Base-by-base conservation (phyloP, 2,113 vertebrate genomes). In the Carollia perspicillata region DNA sequence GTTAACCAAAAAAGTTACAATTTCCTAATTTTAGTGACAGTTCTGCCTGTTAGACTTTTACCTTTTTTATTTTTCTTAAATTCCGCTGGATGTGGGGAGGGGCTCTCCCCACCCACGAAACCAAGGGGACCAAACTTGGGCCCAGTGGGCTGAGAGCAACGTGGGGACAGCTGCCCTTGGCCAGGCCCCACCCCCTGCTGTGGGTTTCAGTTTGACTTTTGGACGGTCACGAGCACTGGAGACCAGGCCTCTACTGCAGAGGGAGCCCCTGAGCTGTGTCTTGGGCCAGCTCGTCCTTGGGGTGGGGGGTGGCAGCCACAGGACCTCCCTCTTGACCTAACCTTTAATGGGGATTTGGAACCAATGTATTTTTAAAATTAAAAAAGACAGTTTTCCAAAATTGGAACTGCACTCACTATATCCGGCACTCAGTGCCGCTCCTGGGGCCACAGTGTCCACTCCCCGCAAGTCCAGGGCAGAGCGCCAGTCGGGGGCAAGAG, bases 181-280 rank as follows among this genome's bases (percentile, higher is more conserved):
- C 37, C 8, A 1, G 0, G 60, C 9, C 22, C 37, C 4, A 1
- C 6, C 2, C 33, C 0, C 28, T 14, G 3, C 16, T 7, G 2
- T 49, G 0, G 42, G 60, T 98, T 98, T 98, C 98, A 93, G 98
- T 97, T 87, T 86, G 72, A 79, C 95, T 98, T 98, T 98, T 98
- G 98, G 98, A 98, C 93, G 97, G 95, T 95, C 98, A 97, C 98
- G 98, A 98, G 89, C 88, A 89, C 96, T 96, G 89, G 71, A 94
- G 97, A 95, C 98, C 97, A 95, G 97, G 96, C 98, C 58, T 5
- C 55, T 9, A 4, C 55, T 8, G 8, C 55, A 26, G 23, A 58
- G 55, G 74, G 78, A 44, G 75, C 94, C 33, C 6, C 37, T 17
- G 53, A 42, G 53, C 94, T 58, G 11, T 84, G 75, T 80, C 77